Base-by-base conservation (phyloP, 2,113 vertebrate species). In the Chaenogobius annularis region DNA sequence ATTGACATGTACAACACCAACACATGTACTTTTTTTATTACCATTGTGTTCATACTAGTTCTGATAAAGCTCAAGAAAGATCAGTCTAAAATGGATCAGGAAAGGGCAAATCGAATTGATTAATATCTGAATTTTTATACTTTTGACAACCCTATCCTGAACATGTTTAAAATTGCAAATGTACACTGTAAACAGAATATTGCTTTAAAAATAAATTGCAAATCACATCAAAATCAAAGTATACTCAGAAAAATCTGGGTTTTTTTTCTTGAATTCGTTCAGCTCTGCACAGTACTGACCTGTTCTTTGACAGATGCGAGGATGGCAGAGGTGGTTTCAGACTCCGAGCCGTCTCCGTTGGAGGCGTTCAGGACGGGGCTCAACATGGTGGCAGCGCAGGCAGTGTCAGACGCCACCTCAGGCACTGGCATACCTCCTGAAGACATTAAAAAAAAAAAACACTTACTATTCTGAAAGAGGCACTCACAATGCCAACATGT, bases 221-320 rank as follows among this genome's bases (percentile, higher is more conserved):
- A 31, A 19, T 52, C 7, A 52, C 5, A n/a, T 19, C 15, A n/a
- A 19, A 19, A n/a, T 19, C 15, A n/a, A 19, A 19, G 17, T 19
- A 7, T n/a, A 7, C 2, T 48, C 47, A 15, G 13, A 50, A 50
- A 52, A 52, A 52, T 19, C 17, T 7, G 15, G 5, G 10, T n/a
- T 54, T n/a, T 54, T 50, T 17, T 17, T 19, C 15, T 50, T 19
- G n/a, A 54, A 54, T 3, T 54, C 19, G 1, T 20, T 20, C 9
- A 0, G 19, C 7, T 7, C 72, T 22, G 69, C 7, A 74, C 10
- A 73, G 46, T 17, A 72, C 91, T 77, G 91, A 98, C 98, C 96
- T 99, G 97, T 89, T 99, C 98, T 83, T 99, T 99, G 87, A 99
- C 98, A 3, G 98, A 99, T 68, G 98, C 98, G 1, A 99, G 93